Evolutionary conservation across 2,797 vertebrate genomes (phyloP).

Genomic region (Phoeniculus purpureus): DNA sequence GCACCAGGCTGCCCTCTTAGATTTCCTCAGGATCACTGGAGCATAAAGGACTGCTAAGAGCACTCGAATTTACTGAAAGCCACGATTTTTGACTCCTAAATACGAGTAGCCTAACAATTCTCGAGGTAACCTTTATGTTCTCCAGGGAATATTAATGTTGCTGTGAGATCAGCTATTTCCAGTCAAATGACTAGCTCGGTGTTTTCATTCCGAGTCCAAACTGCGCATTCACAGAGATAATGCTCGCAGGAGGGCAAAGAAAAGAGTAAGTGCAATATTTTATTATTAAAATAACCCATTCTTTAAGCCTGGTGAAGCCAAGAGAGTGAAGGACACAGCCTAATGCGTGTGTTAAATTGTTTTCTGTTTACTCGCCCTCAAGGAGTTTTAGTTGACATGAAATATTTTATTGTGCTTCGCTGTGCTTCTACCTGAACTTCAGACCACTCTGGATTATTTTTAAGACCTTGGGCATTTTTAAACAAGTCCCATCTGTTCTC

Average conservation of each 20-base stretch:
- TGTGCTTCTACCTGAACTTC: not conserved
- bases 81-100: not conserved
- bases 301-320: not conserved
- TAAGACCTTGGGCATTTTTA: not conserved
- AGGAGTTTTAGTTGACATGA: not conserved
- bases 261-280: not conserved
- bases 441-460: conserved; percentile 25
- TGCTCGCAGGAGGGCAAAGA: not conserved
- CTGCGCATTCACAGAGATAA: not conserved
- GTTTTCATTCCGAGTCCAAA: conserved; percentile 9
- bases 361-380: conserved; percentile 10
- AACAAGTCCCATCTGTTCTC: not conserved
- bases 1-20: not conserved
- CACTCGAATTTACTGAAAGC: not conserved
- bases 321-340: not conserved
- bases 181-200: not conserved
- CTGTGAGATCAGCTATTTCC: not conserved
- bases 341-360: not conserved
- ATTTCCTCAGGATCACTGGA: not conserved
- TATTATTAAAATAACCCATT: not conserved
- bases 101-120: not conserved
- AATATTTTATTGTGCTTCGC: not conserved
- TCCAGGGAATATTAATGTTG: not conserved
- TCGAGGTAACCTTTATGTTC: not conserved
- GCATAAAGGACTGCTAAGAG: not conserved